Percentiles rank a stretch among this genome's conserved stretches.
Evolutionary conservation across 2,888 invertebrate genomes (phyloP).

Genomic region (Bombylius discolor): DNA sequence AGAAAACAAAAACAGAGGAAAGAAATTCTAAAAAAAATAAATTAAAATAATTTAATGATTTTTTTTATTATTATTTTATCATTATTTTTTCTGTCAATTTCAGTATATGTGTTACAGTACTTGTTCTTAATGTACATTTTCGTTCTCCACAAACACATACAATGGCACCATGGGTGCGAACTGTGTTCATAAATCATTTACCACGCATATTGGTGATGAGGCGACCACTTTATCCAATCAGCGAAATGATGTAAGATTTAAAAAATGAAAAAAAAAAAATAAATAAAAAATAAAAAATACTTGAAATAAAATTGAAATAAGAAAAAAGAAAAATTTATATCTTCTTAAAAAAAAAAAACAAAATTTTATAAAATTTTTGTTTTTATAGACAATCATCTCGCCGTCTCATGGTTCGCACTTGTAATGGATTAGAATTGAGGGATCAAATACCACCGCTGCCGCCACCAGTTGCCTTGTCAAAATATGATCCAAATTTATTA

Average conservation of each 20-base stretch:
- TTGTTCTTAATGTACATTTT: conserved; percentile 95
- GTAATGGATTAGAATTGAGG: conserved; percentile 62
- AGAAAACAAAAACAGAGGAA: too few species aligned
- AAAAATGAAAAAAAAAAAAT: background rate
- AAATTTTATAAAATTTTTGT: too few species aligned
- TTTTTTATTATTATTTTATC: too few species aligned
- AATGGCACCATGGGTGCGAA: conserved; percentile 94
- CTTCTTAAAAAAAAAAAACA: background rate
- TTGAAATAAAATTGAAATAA: background rate
- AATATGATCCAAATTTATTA: conserved; percentile 25
- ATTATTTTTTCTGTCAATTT: background rate
- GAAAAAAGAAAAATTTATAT: background rate
- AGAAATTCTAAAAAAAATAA: background rate
- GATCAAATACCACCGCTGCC: conserved; percentile 45
- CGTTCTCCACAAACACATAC: conserved; percentile 95
- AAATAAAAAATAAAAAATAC: background rate
- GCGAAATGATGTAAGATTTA: conserved; percentile 34
- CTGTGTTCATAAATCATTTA: conserved; percentile 91
- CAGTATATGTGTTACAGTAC: conserved; percentile 89
- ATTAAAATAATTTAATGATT: background rate
- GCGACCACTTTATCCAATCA: conserved; percentile 51
- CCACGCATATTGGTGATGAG: conserved; percentile 89
- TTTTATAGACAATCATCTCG: conserved; percentile 36
- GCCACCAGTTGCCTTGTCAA: conserved; percentile 41
- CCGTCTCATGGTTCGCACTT: conserved; percentile 61